These are phyloP conservation scores for Tokudaia muenninki DNA, from an alignment of 2,797 vertebrate species.

Conservation along the genomic window DNA sequence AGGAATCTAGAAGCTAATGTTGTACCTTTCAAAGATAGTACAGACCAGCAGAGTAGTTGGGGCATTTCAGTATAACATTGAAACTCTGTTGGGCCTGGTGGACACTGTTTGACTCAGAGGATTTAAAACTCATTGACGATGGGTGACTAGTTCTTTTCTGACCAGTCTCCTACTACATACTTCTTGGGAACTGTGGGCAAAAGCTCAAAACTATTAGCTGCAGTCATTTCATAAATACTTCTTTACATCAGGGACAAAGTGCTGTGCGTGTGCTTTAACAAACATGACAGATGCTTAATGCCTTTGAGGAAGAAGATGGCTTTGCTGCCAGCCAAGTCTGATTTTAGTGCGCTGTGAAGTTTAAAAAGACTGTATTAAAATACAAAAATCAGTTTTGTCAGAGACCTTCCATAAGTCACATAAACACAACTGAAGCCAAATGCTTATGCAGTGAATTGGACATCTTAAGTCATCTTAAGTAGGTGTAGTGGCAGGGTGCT, in stretches of 20 bases:
- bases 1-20: constrained; percentile 7
- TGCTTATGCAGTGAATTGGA: neutral
- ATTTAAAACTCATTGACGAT: neutral
- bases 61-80: neutral
- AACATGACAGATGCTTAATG: neutral
- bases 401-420: constrained; percentile 1
- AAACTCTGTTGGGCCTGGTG: neutral
- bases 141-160: neutral
- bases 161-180: neutral
- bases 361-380: constrained; percentile 3
- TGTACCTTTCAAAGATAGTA: neutral
- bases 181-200: neutral
- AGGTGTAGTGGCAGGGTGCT: neutral
- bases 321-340: neutral
- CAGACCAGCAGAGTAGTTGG: neutral
- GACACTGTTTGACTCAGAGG: neutral
- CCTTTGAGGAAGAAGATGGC: constrained; percentile 15
- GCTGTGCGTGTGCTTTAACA: constrained; percentile 4
- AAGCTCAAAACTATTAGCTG: constrained; percentile 16
- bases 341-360: constrained; percentile 34
- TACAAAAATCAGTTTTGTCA: constrained; percentile 47
- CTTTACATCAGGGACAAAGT: neutral
- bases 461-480: neutral
- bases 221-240: constrained; percentile 17
- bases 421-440: neutral